Base-by-base conservation (phyloP, 2,888 invertebrate genomes). In the Temnothorax unifasciatus region DNA sequence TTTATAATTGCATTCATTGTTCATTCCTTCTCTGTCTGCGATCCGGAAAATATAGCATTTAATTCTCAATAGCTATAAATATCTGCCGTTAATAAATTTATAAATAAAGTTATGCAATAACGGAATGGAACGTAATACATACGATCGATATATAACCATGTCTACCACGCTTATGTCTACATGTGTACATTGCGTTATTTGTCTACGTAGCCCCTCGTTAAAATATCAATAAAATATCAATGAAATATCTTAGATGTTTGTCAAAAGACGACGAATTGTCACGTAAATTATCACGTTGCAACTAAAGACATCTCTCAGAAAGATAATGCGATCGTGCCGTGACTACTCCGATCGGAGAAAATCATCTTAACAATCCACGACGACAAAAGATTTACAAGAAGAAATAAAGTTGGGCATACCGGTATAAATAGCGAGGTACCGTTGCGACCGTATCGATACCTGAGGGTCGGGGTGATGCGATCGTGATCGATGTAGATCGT, bases 401-500 rank as follows among this genome's bases (percentile, higher is more conserved):
- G 77, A 66, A 81, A 84, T 81, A 75, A 87, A 75, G 86, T 74
- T 74, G 41, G 74, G 38, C 47, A 11, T 79, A 64, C 73, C 79
- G 76, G 79, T 88, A 88, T 87, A 89, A 90, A 91, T 88, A 89
- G 88, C 64, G 86, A 85, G 89, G 88, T 92, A 92, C 92, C 92
- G 91, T 92, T 92, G 92, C 85, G 89, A 87, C 83, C 86, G 84
- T 84, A 81, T 84, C 87, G 86, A 84, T 83, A 34, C 34, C 87
- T 87, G 87, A 81, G 85, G 82, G 82, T 74, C 88, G 91, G 91
- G 89, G 89, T 92, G 93, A 92, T 89, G 92, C 90, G 93, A 93
- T 94, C 93, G 93, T 94, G 94, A 94, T 94, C 93, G 94, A 94
- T 94, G 92, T 92, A 93, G 93, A 94, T 93, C 93, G 89, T 91